Percentiles rank a stretch among this genome's conserved stretches.
Evolutionary conservation across 2,113 vertebrate species (phyloP).

Genomic region (Mirounga angustirostris): DNA sequence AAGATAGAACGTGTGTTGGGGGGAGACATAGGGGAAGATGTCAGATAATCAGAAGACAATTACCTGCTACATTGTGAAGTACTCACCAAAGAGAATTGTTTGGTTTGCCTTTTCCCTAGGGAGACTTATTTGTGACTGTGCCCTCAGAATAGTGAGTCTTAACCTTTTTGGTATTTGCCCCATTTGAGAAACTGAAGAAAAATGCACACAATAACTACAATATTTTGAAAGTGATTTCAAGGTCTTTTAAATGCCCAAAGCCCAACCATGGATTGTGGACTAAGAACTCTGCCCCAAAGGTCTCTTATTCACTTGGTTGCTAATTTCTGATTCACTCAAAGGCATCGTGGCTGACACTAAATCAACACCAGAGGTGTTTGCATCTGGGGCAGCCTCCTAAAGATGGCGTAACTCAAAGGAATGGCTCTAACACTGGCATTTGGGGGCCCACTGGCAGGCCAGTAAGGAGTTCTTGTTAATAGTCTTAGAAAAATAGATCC

Average conservation of each 20-base stretch:
- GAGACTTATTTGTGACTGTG: background rate
- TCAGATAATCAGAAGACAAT: background rate
- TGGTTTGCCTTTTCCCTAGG: background rate
- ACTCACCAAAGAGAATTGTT: background rate
- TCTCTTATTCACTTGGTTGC: background rate
- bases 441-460: background rate
- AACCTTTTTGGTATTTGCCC: background rate
- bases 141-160: background rate
- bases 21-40: background rate
- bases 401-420: background rate
- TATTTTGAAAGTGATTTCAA: background rate
- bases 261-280: background rate
- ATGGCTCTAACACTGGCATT: background rate
- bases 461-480: background rate
- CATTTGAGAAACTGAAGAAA: conserved; percentile 28
- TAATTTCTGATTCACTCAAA: background rate
- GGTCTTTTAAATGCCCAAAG: background rate
- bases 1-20: background rate
- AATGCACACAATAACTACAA: background rate
- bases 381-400: background rate
- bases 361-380: background rate
- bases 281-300: background rate
- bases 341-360: background rate
- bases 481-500: background rate
- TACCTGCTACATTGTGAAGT: background rate